phyloP scores from a whole-genome alignment of 2,797 vertebrate species.

The Centroberyx gerrardi region DNA sequence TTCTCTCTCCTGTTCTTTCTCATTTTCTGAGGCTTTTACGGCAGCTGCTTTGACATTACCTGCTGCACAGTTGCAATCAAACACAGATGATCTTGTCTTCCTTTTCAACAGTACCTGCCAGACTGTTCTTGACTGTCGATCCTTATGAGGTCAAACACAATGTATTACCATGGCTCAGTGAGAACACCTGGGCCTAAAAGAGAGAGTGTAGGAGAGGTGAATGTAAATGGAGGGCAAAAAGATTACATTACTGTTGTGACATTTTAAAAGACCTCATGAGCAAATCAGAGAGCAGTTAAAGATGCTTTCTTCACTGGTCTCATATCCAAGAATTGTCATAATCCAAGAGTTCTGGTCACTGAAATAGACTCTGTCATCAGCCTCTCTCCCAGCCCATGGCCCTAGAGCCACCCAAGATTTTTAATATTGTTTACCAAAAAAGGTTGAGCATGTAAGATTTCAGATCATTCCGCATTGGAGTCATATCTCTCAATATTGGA shows the following conservation, averaged over 20 bases:
- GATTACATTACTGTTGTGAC: not conserved
- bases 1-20: too few relatives aligned
- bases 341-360: too few relatives aligned
- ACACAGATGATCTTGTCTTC: slow-evolving; percentile 2
- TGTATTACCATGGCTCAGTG: not conserved
- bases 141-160: slow-evolving; percentile 20
- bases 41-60: not conserved
- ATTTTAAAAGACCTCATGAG: slow-evolving; percentile 18
- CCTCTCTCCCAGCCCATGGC: too few relatives aligned
- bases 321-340: not conserved
- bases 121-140: slow-evolving; percentile 23
- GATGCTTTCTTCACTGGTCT: slow-evolving; percentile 14
- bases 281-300: slow-evolving; percentile 7
- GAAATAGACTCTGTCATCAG: too few relatives aligned
- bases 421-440: too few relatives aligned
- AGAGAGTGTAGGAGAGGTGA: not conserved
- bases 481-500: too few relatives aligned
- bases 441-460: too few relatives aligned
- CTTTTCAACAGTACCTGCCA: not conserved
- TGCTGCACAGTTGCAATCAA: not conserved
- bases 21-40: not conserved
- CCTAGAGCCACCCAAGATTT: too few relatives aligned
- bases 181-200: not conserved
- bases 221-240: not conserved
- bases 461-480: too few relatives aligned